Evolutionary conservation across 2,113 vertebrate species (phyloP), one percentile per base, ranked within the genome.

Genomic region (cat (Felis catus)): DNA sequence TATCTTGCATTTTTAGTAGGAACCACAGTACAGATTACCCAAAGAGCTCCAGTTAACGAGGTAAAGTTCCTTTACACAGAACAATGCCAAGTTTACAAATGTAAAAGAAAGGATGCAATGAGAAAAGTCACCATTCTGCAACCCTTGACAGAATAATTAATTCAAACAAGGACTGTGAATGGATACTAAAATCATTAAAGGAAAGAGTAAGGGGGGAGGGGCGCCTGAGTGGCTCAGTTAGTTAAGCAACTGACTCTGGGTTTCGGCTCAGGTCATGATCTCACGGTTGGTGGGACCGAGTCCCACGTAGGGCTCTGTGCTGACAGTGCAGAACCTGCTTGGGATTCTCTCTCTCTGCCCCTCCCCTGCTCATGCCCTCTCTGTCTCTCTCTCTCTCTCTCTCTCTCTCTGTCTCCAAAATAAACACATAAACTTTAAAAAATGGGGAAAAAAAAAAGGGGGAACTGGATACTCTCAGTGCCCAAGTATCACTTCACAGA

Each of bases 11-110:
- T 96, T 97, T 94, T 58, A 78, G 29, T 7, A 91, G 66, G 27
- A 97, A 97, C 29, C 89, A 58, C 33, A 88, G 4, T 27, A 91
- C 0, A 92, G 33, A 95, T 65, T 87, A 89, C 88, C 23, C 65
- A 78, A 89, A 92, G 76, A 55, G 39, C 10, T 19, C 41, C 45
- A 86, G 33, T 45, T 63, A 70, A 71, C 4, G 83, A 93, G 45
- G 23, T 23, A 41, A 95, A 92, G 9, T 68, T 86, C 21, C 45
- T 94, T 80, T 89, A 86, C 81, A 71, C 48, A 73, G 15, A 93
- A 96, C 53, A 89, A 92, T 58, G 89, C 3, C 31, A 80, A 80
- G 29, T 55, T 97, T 83, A 83, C 36, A 83, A 39, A 51, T 48
- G 63, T 27, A 87, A 51, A 88, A 91, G 79, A 92, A 74, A 89